These are phyloP conservation scores for Loxodonta africana DNA, from an alignment of 2,113 vertebrate species.

Conservation along the genomic window DNA sequence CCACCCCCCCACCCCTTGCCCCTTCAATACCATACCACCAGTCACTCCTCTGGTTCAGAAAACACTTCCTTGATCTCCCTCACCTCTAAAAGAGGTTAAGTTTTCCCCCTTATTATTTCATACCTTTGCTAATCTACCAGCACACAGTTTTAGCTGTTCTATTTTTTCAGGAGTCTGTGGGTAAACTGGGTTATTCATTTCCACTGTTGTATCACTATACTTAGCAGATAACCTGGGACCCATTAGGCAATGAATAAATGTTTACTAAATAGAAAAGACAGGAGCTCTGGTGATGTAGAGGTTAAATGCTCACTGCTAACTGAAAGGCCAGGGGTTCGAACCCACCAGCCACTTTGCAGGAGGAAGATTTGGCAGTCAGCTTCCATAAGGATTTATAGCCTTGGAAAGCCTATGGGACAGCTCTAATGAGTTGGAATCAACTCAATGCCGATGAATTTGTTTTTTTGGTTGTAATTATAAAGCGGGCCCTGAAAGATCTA, in stretches of 20 bases:
- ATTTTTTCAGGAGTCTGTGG: background rate
- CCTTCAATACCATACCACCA: rapidly evolving
- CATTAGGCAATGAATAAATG: background rate
- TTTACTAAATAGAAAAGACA: too few species aligned
- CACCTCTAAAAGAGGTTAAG: rapidly evolving
- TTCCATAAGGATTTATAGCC: too few species aligned
- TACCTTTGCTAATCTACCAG: background rate
- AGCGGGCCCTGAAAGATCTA: background rate
- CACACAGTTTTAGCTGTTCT: background rate
- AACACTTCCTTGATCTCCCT: background rate
- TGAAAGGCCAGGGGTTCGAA: too few species aligned
- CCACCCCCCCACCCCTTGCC: rapidly evolving
- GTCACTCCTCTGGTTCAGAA: rapidly evolving
- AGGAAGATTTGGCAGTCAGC: too few species aligned
- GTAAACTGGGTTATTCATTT: background rate
- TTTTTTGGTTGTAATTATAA: background rate
- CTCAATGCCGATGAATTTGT: too few species aligned
- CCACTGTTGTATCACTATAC: background rate
- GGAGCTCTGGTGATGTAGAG: too few species aligned
- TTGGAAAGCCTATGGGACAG: too few species aligned
- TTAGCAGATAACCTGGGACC: background rate
- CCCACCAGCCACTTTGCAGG: too few species aligned
- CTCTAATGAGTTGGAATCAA: too few species aligned
- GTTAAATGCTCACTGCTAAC: too few species aligned
- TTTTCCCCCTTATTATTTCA: background rate